A percentile compares a stretch with the other conserved stretches of the same genome.
These are phyloP conservation scores for Pantherophis vulpinus DNA, from an alignment of 2,797 vertebrate species.

Conservation along the genomic window DNA sequence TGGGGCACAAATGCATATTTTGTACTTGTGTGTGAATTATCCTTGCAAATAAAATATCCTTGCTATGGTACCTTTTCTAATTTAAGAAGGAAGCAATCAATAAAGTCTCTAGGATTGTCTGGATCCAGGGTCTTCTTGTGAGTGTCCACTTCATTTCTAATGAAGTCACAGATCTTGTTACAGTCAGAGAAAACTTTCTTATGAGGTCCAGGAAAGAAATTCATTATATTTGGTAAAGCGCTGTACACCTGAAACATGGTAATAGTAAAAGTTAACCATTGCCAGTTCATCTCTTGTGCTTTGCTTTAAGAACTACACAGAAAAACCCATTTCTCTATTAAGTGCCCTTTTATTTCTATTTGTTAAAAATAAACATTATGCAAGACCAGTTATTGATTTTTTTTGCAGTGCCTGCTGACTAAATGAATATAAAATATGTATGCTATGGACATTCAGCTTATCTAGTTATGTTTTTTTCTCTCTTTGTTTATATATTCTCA, in stretches of 20 bases:
- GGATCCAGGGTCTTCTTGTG: background rate
- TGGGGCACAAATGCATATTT: background rate
- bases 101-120: background rate
- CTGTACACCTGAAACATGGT: background rate
- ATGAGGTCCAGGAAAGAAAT: background rate
- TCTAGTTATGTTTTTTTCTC: background rate
- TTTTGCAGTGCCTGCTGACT: background rate
- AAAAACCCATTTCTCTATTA: background rate
- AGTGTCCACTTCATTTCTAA: background rate
- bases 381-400: background rate
- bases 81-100: background rate
- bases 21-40: background rate
- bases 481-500: background rate
- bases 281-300: background rate
- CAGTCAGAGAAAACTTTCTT: background rate
- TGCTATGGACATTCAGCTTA: background rate
- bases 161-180: background rate
- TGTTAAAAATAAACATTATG: background rate
- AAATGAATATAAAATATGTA: background rate
- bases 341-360: background rate
- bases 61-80: background rate
- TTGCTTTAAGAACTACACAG: background rate
- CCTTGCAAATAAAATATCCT: background rate
- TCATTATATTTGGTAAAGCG: background rate
- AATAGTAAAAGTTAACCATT: background rate